phyloP scores from a whole-genome alignment of 1,140 invertebrate genomes.

The Scylla paramamosain region DNA sequence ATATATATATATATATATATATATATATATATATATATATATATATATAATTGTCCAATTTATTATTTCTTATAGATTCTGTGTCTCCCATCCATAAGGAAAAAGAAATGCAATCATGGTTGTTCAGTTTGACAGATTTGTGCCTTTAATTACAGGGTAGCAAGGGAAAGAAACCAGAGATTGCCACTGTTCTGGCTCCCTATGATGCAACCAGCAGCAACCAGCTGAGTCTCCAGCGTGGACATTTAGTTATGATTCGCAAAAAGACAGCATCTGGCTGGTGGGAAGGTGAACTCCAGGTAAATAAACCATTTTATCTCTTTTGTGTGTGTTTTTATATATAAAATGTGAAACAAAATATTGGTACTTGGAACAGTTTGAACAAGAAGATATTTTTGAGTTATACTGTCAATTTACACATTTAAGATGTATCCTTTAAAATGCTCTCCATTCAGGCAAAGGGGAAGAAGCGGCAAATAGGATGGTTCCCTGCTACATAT shows the following conservation, averaged over 20 bases:
- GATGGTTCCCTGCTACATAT: slow-evolving; percentile 98
- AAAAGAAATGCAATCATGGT: neutral
- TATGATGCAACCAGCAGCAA: slow-evolving; percentile 94
- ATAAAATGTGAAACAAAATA: neutral
- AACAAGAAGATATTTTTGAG: too few species aligned
- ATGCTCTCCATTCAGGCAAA: slow-evolving; percentile 84
- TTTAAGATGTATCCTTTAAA: too few species aligned
- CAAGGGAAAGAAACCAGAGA: slow-evolving; percentile 87
- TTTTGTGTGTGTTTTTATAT: neutral
- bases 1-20: slow-evolving; percentile 53
- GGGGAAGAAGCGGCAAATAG: slow-evolving; percentile 96
- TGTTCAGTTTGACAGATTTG: neutral
- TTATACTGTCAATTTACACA: too few species aligned
- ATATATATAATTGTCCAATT: neutral
- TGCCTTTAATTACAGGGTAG: slow-evolving; percentile 61
- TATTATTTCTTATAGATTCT: neutral
- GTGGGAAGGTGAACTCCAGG: slow-evolving; percentile 99
- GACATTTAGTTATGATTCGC: slow-evolving; percentile 97
- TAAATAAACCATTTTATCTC: slow-evolving; percentile 74
- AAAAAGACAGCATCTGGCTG: slow-evolving; percentile 98
- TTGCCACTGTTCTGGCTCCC: slow-evolving; percentile 92
- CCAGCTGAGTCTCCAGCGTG: slow-evolving; percentile 93
- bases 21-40: slow-evolving; percentile 62
- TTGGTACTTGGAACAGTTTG: neutral
- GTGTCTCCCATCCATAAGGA: neutral